A percentile compares a stretch with the other conserved stretches of the same genome.
Evolutionary conservation across 1,140 invertebrate genomes (phyloP).

Genomic region (Diplogasteroides magnus): DNA sequence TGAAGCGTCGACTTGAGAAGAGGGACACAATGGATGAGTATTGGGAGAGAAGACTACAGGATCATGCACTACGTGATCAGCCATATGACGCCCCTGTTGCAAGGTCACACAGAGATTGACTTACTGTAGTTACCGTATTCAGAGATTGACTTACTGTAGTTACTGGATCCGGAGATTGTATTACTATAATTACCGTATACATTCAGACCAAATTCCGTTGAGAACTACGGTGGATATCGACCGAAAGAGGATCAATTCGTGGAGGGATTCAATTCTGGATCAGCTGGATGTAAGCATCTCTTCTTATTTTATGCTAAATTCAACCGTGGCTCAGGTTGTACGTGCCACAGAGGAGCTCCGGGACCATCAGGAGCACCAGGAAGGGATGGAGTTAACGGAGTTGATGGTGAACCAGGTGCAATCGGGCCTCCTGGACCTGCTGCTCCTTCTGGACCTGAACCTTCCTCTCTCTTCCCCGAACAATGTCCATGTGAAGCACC

Average conservation of each 20-base stretch:
- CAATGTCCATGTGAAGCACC: slow-evolving; percentile 40
- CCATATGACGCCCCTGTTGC: slow-evolving; percentile 24
- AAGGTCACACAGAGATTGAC: too few species aligned
- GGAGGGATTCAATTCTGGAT: slow-evolving; percentile 7
- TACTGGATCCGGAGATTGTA: too few species aligned
- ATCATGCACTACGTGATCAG: slow-evolving; percentile 34
- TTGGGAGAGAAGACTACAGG: slow-evolving; percentile 36
- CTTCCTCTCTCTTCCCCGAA: slow-evolving; percentile 32
- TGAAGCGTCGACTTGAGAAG: not conserved
- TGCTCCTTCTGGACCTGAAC: slow-evolving; percentile 35
- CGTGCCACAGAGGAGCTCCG: slow-evolving; percentile 36
- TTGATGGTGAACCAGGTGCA: slow-evolving; percentile 17
- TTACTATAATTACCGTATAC: not conserved
- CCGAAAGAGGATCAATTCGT: slow-evolving; percentile 9
- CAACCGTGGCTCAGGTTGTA: slow-evolving; percentile 19
- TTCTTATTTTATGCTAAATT: not conserved
- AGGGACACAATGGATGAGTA: slow-evolving; percentile 34
- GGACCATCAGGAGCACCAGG: slow-evolving; percentile 34
- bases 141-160: not conserved
- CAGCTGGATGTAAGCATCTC: slow-evolving; percentile 29
- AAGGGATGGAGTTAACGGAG: slow-evolving; percentile 35
- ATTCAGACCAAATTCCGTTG: not conserved
- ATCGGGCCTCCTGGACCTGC: slow-evolving; percentile 26
- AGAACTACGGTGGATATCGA: not conserved
- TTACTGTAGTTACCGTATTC: not conserved